A percentile compares a stretch with the other conserved stretches of the same genome.
These are phyloP conservation scores for Agriopis leucophaearia DNA, from an alignment of 2,888 invertebrate species.

Conservation along the genomic window DNA sequence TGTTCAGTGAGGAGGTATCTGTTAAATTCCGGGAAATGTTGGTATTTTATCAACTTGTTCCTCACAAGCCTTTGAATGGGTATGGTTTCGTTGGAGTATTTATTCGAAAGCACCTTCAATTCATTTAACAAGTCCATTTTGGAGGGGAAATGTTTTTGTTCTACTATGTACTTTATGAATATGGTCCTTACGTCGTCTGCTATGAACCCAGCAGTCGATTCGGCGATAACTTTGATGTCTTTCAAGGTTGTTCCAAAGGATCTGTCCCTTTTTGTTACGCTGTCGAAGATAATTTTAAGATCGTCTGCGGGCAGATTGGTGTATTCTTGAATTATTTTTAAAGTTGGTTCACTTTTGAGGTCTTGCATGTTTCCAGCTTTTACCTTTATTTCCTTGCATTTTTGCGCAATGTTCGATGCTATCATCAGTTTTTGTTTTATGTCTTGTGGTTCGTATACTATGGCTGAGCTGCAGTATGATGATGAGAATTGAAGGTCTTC, in stretches of 20 bases:
- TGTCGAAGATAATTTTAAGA: constrained; percentile 9
- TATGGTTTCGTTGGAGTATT: constrained; percentile 20
- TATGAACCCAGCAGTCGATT: background rate
- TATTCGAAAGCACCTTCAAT: background rate
- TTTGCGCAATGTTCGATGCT: constrained; percentile 8
- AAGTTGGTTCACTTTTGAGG: background rate
- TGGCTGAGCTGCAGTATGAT: background rate
- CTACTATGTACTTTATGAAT: constrained; percentile 29
- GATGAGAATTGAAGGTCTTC: constrained; percentile 4
- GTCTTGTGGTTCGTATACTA: constrained; percentile 5
- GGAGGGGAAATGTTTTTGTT: constrained; percentile 28
- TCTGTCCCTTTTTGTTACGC: constrained; percentile 15
- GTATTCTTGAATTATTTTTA: constrained; percentile 4
- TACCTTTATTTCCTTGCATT: constrained; percentile 13
- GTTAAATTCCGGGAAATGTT: constrained; percentile 29
- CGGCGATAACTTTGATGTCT: constrained; percentile 19
- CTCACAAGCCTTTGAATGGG: constrained; percentile 30
- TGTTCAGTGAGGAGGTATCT: constrained; percentile 37
- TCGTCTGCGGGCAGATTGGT: constrained; percentile 14
- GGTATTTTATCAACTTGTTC: constrained; percentile 37
- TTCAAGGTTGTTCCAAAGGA: constrained; percentile 28
- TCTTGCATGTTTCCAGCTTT: background rate
- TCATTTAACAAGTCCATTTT: constrained; percentile 25
- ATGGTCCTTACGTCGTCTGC: constrained; percentile 30
- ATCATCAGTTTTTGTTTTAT: constrained; percentile 27